A percentile compares a stretch with the other conserved stretches of the same genome.
These are phyloP conservation scores for Kuschelorhynchus macadamiae DNA, from an alignment of 2,888 invertebrate species.

Conservation along the genomic window DNA sequence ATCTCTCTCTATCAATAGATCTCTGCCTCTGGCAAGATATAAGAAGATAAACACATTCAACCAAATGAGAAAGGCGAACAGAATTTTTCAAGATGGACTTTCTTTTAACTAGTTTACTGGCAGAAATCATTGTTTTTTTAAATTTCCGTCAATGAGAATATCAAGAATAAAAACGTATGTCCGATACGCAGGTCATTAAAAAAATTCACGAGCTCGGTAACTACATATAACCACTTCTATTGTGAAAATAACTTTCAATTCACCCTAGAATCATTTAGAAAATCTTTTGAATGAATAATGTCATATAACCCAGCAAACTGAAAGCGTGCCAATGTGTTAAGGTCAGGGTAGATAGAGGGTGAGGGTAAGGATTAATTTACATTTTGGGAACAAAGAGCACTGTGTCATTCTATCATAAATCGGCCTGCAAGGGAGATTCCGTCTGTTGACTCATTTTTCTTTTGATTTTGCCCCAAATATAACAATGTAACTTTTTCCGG, in stretches of 20 bases:
- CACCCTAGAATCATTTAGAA: conserved; percentile 10
- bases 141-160: no score
- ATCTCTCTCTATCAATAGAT: no score
- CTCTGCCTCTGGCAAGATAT: no score
- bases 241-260: conserved; percentile 14
- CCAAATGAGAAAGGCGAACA: no score
- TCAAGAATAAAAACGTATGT: no score
- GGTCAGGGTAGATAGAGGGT: conserved; percentile 21
- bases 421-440: conserved; percentile 9
- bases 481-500: conserved; percentile 16
- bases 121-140: no score
- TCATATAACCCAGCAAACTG: conserved; percentile 3
- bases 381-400: conserved; percentile 32
- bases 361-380: conserved; percentile 30
- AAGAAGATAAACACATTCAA: no score
- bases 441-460: conserved; percentile 26
- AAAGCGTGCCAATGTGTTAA: conserved; percentile 35
- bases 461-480: conserved; percentile 24
- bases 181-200: no score
- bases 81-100: no score
- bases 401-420: conserved; percentile 24
- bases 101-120: no score
- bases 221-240: no score
- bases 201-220: no score
- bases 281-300: conserved; percentile 3